Evolutionary conservation across 1,140 invertebrate genomes (phyloP).

Genomic region (Drosophila asahinai): DNA sequence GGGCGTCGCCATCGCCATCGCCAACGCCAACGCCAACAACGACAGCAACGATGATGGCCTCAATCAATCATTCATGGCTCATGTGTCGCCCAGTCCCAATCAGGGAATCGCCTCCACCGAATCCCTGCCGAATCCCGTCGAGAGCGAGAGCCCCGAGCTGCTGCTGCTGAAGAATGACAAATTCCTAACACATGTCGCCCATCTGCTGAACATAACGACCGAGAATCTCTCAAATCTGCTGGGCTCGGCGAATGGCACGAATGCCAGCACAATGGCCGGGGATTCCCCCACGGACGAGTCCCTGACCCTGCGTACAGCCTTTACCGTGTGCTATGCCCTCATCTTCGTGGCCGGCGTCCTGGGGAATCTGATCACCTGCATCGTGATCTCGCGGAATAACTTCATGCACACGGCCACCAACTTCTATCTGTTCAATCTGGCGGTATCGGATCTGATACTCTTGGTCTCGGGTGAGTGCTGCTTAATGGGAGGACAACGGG

Average conservation of each 20-base stretch:
- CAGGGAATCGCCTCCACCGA: slow-evolving; percentile 3
- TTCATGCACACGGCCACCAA: slow-evolving; percentile 93
- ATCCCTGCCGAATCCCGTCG: slow-evolving; percentile 3
- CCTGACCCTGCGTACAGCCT: slow-evolving; percentile 87
- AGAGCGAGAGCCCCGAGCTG: slow-evolving; percentile 57
- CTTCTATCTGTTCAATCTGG: slow-evolving; percentile 94
- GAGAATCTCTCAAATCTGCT: slow-evolving; percentile 78
- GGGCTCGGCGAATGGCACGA: slow-evolving; percentile 44
- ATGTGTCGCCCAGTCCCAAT: slow-evolving; percentile 55
- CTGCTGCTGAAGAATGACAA: slow-evolving; percentile 74
- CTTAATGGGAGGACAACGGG: background rate
- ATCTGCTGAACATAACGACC: slow-evolving; percentile 77
- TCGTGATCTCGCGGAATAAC: slow-evolving; percentile 92
- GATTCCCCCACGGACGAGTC: slow-evolving; percentile 77
- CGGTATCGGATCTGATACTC: slow-evolving; percentile 93
- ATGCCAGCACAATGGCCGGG: slow-evolving; percentile 40
- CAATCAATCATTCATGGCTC: slow-evolving; percentile 80
- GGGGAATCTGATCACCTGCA: slow-evolving; percentile 93
- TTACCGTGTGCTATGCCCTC: slow-evolving; percentile 89
- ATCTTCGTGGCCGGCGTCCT: slow-evolving; percentile 92
- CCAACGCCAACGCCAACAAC: slow-evolving; percentile 40
- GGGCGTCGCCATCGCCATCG: slow-evolving; percentile 43
- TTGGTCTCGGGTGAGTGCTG: slow-evolving; percentile 86
- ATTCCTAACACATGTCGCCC: slow-evolving; percentile 76
- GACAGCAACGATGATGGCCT: slow-evolving; percentile 65